phyloP scores from a whole-genome alignment of 2,797 vertebrate genomes.

The Spheniscus humboldti region DNA sequence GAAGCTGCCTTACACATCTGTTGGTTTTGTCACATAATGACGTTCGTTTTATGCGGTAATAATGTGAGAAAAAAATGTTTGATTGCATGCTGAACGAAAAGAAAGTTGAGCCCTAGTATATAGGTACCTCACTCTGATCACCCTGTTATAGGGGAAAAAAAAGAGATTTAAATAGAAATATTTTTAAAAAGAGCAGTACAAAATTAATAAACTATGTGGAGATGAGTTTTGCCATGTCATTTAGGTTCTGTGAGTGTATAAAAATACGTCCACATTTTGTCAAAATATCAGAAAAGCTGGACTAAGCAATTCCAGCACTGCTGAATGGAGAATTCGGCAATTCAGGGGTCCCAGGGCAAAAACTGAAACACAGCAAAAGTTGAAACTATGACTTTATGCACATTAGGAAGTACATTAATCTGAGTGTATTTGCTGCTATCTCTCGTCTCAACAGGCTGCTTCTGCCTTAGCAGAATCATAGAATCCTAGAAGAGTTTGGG shows the following conservation, averaged over 20 bases:
- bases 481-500: too few species aligned
- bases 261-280: neutral
- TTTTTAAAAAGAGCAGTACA: neutral
- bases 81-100: neutral
- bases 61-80: neutral
- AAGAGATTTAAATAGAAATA: rapidly evolving
- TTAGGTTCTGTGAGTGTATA: neutral
- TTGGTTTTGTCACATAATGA: neutral
- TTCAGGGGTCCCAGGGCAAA: neutral
- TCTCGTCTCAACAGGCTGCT: neutral
- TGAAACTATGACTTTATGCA: neutral
- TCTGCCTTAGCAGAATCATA: neutral
- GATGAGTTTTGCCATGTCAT: neutral
- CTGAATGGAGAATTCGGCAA: neutral
- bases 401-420: neutral
- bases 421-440: neutral
- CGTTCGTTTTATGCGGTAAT: rapidly evolving
- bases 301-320: neutral
- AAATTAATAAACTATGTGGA: neutral
- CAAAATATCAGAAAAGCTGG: neutral
- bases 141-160: rapidly evolving
- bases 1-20: neutral
- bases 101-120: neutral
- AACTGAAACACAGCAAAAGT: neutral
- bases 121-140: neutral